Evolutionary conservation across 2,888 invertebrate species (phyloP), one percentile per base, ranked within the genome.

Genomic region (Leistus spinibarbis): DNA sequence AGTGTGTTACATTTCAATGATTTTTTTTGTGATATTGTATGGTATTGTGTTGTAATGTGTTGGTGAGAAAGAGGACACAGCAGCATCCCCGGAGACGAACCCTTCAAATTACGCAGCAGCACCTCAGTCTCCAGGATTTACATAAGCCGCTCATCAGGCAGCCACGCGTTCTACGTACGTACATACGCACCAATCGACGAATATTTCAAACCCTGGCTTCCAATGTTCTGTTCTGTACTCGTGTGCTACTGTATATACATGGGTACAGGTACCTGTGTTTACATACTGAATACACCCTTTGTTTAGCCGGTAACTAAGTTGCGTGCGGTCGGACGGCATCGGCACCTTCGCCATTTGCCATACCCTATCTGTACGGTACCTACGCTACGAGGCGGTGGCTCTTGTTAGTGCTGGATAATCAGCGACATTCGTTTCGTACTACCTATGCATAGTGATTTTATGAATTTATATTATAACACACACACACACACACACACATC

Each of bases 241-340:
- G 17, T 10, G 9, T 20, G 9, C 57, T 57, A 57, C 19, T 57
- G 13, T 17, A 24, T 62, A 57, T 20, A 16, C n/a, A n/a, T n/a
- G n/a, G n/a, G n/a, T n/a, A n/a, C 13, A 20, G 10, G 16, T 71
- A 71, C 71, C 71, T 71, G 71, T 64, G 71, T 71, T 71, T 71
- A 71, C 71, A 71, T 64, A 63, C 54, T 23, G 63, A 69, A 57
- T 71, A 71, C 62, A 71, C 23, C 64, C 71, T 71, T 71, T 71
- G 71, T 71, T 71, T 71, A 64, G 23, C 71, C 64, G 64, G 71
- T 71, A 71, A 71, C 71, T 71, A 63, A 71, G 63, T 71, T 71
- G 71, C 64, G 71, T 54, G 24, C 53, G 54, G 54, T 19, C 60
- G 60, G 13, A 17, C 54, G 54, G n/a, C n/a, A n/a, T 40, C 40